phyloP scores from a whole-genome alignment of 2,113 vertebrate species.

The Sminthopsis crassicaudata region DNA sequence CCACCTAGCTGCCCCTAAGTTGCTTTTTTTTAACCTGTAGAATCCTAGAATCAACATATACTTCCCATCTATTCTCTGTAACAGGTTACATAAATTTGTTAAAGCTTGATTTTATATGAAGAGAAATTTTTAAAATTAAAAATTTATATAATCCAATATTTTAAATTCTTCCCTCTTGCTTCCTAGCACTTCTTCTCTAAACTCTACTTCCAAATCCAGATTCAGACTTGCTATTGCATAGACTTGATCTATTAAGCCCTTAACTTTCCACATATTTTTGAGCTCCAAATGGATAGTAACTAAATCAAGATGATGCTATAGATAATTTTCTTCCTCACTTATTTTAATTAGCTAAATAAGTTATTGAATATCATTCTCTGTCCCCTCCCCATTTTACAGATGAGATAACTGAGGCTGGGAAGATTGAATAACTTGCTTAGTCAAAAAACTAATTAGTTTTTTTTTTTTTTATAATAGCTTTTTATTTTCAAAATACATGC shows the following conservation, averaged over 20 bases:
- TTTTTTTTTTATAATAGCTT: too few relatives aligned
- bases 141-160: neutral
- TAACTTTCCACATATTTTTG: neutral
- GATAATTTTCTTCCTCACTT: neutral
- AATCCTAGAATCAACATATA: neutral
- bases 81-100: neutral
- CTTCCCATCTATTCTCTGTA: neutral
- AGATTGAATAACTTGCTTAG: neutral
- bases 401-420: neutral
- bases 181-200: neutral
- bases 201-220: neutral
- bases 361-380: neutral
- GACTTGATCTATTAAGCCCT: neutral
- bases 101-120: neutral
- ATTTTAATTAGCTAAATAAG: neutral
- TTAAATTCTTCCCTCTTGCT: neutral
- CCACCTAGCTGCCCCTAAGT: neutral
- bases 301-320: neutral
- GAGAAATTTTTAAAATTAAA: neutral
- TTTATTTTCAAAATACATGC: too few relatives aligned
- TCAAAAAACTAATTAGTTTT: too few relatives aligned
- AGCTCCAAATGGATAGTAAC: neutral
- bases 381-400: neutral
- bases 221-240: neutral
- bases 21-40: neutral